Conservation (phyloP, 2,113 vertebrate genomes). For the Gadus chalcogrammus region DNA sequence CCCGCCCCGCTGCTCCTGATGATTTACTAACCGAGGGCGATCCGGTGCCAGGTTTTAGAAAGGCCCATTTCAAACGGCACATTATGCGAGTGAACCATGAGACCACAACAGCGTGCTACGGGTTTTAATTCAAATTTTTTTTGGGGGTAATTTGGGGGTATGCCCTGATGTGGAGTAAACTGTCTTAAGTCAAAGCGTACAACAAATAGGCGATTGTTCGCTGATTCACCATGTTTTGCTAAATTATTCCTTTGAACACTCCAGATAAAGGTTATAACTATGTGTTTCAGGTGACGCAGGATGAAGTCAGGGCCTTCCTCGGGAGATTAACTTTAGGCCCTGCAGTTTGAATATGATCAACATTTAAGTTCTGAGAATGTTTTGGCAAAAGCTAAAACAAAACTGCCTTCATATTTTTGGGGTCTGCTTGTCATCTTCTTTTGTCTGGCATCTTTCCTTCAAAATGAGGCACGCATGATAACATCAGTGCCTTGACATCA, state of each 20-base stretch:
- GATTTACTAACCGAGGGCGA: not conserved
- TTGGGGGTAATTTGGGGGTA: not conserved
- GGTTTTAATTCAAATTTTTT: constrained; percentile 9
- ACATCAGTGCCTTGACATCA: too few species aligned
- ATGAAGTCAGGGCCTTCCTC: not conserved
- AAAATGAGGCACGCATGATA: too few species aligned
- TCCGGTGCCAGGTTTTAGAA: not conserved
- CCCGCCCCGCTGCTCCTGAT: not conserved
- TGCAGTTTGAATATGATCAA: not conserved
- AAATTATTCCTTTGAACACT: not conserved
- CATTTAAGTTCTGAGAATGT: not conserved
- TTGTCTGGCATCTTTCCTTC: not conserved
- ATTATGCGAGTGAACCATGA: not conserved
- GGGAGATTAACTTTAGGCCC: not conserved
- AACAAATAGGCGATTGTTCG: not conserved
- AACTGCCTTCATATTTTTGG: not conserved
- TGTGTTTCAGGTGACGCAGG: not conserved
- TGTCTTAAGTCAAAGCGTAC: constrained; percentile 15
- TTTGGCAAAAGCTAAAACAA: not conserved
- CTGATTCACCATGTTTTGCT: not conserved
- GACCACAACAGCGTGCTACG: not conserved
- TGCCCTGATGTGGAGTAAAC: constrained; percentile 30
- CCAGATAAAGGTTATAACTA: not conserved
- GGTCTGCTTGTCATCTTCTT: too few species aligned
- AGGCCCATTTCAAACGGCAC: not conserved